Evolutionary conservation across 2,797 vertebrate species (phyloP), one percentile per base, ranked within the genome.

Genomic region (Brachyalestes nurse): DNA sequence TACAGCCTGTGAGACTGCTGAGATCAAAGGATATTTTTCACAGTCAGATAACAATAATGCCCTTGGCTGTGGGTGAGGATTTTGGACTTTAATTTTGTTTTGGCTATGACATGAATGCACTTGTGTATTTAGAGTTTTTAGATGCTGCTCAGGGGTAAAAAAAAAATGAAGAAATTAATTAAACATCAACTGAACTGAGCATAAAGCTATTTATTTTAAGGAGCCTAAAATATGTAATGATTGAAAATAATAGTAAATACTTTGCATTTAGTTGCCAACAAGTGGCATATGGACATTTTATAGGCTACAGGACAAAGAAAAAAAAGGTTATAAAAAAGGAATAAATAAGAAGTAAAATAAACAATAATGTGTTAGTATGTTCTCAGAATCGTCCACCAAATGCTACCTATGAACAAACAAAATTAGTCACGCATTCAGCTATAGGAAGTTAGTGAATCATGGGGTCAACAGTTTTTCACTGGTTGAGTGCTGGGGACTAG

Each of bases 401-500:
- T 38, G 49, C 51, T 71, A 66, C 74, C 74, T 82, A 78, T 19
- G 25, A 83, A 42, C 71, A 21, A 40, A 77, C 16, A 64, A 67
- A 69, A 69, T 71, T 85, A 57, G 81, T 79, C 58, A 74, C 16
- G 42, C n/a, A 53, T 7, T n/a, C 67, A 79, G 47, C 53, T 76
- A 74, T 57, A 70, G 67, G 67, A 78, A 49, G 66, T 74, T 77
- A 77, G 75, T 77, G 62, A 45, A 57, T 28, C 12, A 51, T 49
- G 53, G 61, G 34, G 34, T 75, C 69, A 80, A 60, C 16, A 60
- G 67, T 73, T 57, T 67, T 75, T 72, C 53, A 75, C 25, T 61
- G 78, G 21, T 65, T 47, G 38, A 76, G 47, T 66, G 64, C 53
- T 67, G 6, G 9, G 60, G 58, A 83, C 88, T 87, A 90, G 3